phyloP scores from a whole-genome alignment of 2,113 vertebrate genomes.

The Oostethus manadensis region DNA sequence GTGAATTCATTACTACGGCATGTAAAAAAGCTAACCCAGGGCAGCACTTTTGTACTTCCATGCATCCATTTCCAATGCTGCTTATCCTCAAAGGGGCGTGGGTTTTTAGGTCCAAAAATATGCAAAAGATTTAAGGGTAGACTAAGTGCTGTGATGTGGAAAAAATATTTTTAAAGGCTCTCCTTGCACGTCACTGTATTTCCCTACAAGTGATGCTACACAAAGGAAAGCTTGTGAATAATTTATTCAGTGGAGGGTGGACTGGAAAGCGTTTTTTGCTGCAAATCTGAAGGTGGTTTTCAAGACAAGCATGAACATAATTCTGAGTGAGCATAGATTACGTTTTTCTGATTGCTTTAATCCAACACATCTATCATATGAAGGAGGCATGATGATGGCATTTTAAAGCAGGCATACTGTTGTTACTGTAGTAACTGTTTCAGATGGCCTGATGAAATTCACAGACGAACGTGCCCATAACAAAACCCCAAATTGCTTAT shows the following conservation, averaged over 20 bases:
- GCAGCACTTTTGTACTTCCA: neutral
- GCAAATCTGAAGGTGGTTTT: neutral
- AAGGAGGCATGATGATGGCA: neutral
- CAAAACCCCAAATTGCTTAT: too few species aligned
- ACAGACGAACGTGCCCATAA: too few species aligned
- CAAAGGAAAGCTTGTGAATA: slow-evolving; percentile 39
- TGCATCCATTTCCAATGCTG: too few species aligned
- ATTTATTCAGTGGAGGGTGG: slow-evolving; percentile 34
- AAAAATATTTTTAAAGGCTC: neutral
- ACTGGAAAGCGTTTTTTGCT: slow-evolving; percentile 24
- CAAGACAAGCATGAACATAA: neutral
- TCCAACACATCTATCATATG: neutral
- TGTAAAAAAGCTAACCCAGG: too few species aligned
- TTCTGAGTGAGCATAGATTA: neutral
- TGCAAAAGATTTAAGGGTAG: neutral
- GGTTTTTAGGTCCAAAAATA: neutral
- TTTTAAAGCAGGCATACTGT: too few species aligned
- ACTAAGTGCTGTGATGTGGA: neutral
- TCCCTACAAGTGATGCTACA: slow-evolving; percentile 35
- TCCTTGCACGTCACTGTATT: neutral
- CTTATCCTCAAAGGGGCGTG: neutral
- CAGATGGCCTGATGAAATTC: too few species aligned
- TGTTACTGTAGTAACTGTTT: too few species aligned
- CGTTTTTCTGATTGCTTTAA: slow-evolving; percentile 22
- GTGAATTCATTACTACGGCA: too few species aligned